Base-by-base conservation (phyloP, 2,888 invertebrate genomes). In the Andrena hattorfiana region DNA sequence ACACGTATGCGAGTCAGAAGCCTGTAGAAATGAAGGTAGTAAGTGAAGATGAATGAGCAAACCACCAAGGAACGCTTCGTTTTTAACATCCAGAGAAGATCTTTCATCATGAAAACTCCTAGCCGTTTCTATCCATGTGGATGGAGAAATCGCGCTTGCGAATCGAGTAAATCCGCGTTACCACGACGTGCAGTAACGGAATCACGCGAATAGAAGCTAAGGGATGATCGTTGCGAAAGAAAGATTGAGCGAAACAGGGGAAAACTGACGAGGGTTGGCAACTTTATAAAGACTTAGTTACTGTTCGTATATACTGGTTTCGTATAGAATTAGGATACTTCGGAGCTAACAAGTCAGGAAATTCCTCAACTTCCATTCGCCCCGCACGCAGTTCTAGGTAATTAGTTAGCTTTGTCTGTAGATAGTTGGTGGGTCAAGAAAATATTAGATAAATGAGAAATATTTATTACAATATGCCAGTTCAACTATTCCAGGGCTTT, bases 51-150 rank as follows among this genome's bases (percentile, higher is more conserved):
- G 23, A n/a, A 63, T 54, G 63, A 20, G 66, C 42, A 16, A 23
- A 70, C 68, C 42, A 77, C 77, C 84, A 82, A 84, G 77, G 85
- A 90, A 87, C 89, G 85, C 81, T 89, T 81, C 82, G 85, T 90
- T 88, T 85, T 90, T 82, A 83, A 81, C 80, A 70, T 75, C 71
- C 84, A 73, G 70, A 77, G 77, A 80, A 72, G 77, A 82, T 89
- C 90, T 89, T 92, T 91, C 90, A 89, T 91, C 91, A 90, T 90
- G 83, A 83, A 56, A 70, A 74, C 68, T 69, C 71, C 64, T 56
- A 80, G 84, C 83, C 80, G 85, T 82, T 87, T 84, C 83, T 87
- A 87, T 89, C 89, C 85, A 85, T 89, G 89, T 87, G 87, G 88
- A 86, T 86, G 82, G 81, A 76, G 64, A 51, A 75, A 77, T 71